Evolutionary conservation across 2,888 invertebrate species (phyloP), one percentile per base, ranked within the genome.

Genomic region (Lycophotia porphyrea): DNA sequence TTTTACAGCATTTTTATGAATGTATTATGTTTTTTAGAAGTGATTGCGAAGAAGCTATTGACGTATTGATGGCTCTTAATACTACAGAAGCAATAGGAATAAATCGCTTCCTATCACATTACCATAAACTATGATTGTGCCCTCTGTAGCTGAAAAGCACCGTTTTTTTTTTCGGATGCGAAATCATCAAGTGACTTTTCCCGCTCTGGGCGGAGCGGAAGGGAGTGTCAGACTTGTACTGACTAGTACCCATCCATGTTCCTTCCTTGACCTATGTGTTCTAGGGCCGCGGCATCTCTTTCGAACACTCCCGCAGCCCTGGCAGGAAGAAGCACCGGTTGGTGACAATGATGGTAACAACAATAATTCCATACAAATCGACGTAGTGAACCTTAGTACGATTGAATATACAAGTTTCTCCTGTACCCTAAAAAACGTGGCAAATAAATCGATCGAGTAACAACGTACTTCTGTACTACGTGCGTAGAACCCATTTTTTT

Each of bases 401-500:
- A 31, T 58, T 58, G 31, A 21, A 2, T 58, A 58, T 21, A 21
- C 1, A 34, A 60, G 34, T 18, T 4, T 27, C 39, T 15, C 15
- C n/a, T 39, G 2, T 8, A n/a, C 4, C n/a, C 60, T 9, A 4
- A 34, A 18, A 63, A 63, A 39, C 4, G 3, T 36, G 8, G 9
- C n/a, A 5, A 27, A 44, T 55, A 75, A 58, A 63, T 80, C 71
- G 64, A 74, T 70, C 49, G 11, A 24, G 31, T 36, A 39, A 44
- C 36, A 39, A 44, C n/a, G 24, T 55, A 44, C 31, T 63, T 69
- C 47, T 47, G 47, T 21, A 18, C 61, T 44, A 70, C 49, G 49
- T 71, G 64, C 11, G 42, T 84, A 68, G 70, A 73, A 71, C 55
- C 70, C 49, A 80, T 82, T 74, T 73, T 34, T 5, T 13, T 68